phyloP scores from a whole-genome alignment of 2,797 vertebrate species.

The Artibeus lituratus region DNA sequence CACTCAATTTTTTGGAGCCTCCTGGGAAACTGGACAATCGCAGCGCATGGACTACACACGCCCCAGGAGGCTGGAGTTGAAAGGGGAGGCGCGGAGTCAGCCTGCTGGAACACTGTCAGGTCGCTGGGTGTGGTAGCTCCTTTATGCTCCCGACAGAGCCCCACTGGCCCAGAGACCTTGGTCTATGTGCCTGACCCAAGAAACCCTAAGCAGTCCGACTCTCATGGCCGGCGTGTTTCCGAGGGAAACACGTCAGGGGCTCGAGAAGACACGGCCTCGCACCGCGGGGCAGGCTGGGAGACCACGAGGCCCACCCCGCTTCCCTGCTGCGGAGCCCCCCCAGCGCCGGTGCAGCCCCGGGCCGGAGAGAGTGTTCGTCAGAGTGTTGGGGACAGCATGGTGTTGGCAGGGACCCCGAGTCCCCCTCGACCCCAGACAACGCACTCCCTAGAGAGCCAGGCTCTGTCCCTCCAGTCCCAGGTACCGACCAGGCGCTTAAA shows the following conservation, averaged over 20 bases:
- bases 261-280: background rate
- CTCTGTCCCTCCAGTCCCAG: constrained; percentile 53
- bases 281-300: accelerated
- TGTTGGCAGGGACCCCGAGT: constrained; percentile 97
- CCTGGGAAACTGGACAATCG: constrained; percentile 92
- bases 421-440: constrained; percentile 95
- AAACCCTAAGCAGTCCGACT: background rate
- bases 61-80: constrained; percentile 93
- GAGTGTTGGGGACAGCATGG: constrained; percentile 93
- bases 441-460: constrained; percentile 87
- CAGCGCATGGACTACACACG: constrained; percentile 94
- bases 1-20: constrained; percentile 97
- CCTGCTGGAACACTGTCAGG: background rate
- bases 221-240: background rate
- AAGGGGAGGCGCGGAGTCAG: constrained; percentile 93
- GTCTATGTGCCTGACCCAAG: background rate
- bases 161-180: background rate
- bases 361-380: background rate
- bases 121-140: background rate
- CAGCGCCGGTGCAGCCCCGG: too few relatives aligned
- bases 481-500: constrained; percentile 46
- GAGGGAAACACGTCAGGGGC: background rate
- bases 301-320: background rate
- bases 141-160: background rate
- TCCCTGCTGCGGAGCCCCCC: background rate